Evolutionary conservation across 2,797 vertebrate genomes (phyloP).

Genomic region (Tiaroga cobitis): DNA sequence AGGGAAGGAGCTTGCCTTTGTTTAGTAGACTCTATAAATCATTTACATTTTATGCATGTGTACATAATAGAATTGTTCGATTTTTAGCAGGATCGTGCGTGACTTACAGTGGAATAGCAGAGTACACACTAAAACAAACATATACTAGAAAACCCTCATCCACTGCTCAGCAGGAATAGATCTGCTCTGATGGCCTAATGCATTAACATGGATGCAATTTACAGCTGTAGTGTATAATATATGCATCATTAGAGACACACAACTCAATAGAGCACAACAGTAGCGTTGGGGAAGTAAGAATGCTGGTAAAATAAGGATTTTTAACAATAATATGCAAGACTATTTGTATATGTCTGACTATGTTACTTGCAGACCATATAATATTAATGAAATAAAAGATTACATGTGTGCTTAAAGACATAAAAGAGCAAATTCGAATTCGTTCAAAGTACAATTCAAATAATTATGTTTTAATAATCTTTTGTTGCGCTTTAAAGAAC

Average conservation of each 20-base stretch:
- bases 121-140: constrained; percentile 29
- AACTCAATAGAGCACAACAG: background rate
- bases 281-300: background rate
- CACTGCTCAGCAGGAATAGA: background rate
- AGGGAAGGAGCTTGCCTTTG: background rate
- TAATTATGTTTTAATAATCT: background rate
- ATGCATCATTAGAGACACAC: too few relatives aligned
- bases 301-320: background rate
- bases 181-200: background rate
- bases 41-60: background rate
- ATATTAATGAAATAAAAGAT: background rate
- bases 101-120: background rate
- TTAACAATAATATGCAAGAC: background rate
- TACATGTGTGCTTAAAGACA: background rate
- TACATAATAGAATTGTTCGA: background rate
- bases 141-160: background rate
- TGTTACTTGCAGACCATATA: background rate
- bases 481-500: background rate
- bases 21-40: background rate
- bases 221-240: background rate
- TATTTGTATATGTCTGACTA: background rate
- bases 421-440: too few relatives aligned
- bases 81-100: constrained; percentile 2
- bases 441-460: background rate
- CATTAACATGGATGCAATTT: background rate